phyloP scores from a whole-genome alignment of 2,797 vertebrate species.

The Channa striata region DNA sequence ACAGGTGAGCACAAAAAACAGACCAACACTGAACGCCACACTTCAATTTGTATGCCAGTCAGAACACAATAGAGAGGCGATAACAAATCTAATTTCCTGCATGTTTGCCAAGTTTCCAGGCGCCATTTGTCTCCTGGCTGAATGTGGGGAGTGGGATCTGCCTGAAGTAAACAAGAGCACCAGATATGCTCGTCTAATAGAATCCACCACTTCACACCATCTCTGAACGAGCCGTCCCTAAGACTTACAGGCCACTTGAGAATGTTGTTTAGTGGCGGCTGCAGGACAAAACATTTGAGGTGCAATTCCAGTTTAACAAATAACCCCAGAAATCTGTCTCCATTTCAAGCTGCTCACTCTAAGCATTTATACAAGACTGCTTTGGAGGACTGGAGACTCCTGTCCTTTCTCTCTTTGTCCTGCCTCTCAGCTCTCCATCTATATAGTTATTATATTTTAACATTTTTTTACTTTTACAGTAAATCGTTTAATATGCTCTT shows the following conservation, averaged over 20 bases:
- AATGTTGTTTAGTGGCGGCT: constrained; percentile 8
- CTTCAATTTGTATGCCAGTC: constrained; percentile 47
- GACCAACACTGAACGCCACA: constrained; percentile 13
- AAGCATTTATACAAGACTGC: background rate
- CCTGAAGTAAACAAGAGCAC: constrained; percentile 63
- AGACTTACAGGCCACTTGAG: constrained; percentile 31
- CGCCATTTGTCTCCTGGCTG: constrained; percentile 71
- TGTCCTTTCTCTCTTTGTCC: too few species aligned
- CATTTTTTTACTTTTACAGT: background rate
- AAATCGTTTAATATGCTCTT: background rate
- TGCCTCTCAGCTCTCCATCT: background rate
- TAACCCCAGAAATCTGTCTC: background rate
- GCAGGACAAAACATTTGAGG: background rate
- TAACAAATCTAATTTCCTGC: constrained; percentile 79
- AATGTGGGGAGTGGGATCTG: constrained; percentile 50
- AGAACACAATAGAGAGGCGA: constrained; percentile 52
- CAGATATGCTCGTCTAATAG: constrained; percentile 54
- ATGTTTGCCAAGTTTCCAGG: constrained; percentile 70
- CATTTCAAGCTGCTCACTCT: background rate
- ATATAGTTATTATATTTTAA: background rate
- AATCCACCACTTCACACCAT: constrained; percentile 32
- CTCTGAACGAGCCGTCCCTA: background rate
- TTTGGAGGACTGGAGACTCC: background rate
- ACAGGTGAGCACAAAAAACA: constrained; percentile 35
- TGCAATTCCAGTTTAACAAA: background rate